These are phyloP conservation scores for Scolanthus callimorphus DNA, from an alignment of 92 coral and sea anemone genomes.

Conservation along the genomic window DNA sequence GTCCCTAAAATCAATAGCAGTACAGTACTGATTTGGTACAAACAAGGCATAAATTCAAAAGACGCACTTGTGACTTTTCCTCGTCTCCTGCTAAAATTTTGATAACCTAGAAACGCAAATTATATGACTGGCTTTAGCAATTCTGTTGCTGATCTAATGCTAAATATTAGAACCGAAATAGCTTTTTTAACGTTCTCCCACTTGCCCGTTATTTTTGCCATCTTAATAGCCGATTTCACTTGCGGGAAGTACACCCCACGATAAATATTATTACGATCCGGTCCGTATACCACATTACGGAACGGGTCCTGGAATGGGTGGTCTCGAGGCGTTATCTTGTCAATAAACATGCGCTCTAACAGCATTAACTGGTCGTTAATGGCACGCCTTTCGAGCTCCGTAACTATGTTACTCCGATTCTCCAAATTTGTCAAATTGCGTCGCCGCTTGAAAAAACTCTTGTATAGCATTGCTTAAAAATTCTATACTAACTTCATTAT, in stretches of 20 bases:
- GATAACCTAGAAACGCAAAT: neutral
- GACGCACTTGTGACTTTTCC: too few relatives aligned
- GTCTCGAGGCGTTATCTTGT: slow-evolving; percentile 12
- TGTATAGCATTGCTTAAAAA: neutral
- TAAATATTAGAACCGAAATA: slow-evolving; percentile 44
- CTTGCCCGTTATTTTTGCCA: slow-evolving; percentile 37
- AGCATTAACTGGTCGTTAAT: slow-evolving; percentile 76
- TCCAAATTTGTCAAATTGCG: neutral
- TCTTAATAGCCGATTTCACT: slow-evolving; percentile 27
- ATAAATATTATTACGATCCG: slow-evolving; percentile 42
- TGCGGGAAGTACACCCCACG: slow-evolving; percentile 54
- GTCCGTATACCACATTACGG: slow-evolving; percentile 66
- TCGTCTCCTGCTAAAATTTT: too few relatives aligned
- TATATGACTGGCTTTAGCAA: slow-evolving; percentile 3
- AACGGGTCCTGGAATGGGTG: slow-evolving; percentile 21
- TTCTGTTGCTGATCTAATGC: slow-evolving; percentile 58
- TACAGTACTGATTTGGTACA: too few relatives aligned
- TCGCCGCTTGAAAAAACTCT: neutral
- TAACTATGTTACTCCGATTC: neutral
- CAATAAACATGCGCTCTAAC: slow-evolving; percentile 75
- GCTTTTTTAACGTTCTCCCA: slow-evolving; percentile 59
- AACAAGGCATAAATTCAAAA: too few relatives aligned
- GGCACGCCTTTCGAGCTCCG: slow-evolving; percentile 22
- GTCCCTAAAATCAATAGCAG: too few relatives aligned
- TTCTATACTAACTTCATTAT: neutral